Evolutionary conservation across 2,113 vertebrate genomes (phyloP).

Genomic region (Oxygymnocypris stewartii): DNA sequence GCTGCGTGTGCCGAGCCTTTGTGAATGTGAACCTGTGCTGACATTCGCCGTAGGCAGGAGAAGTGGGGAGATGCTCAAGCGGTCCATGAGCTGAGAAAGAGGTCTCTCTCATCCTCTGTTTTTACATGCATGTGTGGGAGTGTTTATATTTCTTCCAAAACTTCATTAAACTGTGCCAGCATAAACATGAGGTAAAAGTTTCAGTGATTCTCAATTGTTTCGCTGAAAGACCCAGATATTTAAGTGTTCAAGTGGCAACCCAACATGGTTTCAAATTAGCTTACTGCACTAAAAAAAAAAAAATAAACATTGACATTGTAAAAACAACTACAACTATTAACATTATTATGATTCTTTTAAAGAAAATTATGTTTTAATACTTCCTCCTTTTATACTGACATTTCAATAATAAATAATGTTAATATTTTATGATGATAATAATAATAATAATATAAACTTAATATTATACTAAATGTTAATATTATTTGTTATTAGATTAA

Average conservation of each 20-base stretch:
- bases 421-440: too few relatives aligned
- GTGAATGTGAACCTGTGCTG: conserved; percentile 27
- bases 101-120: background rate
- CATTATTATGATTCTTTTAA: background rate
- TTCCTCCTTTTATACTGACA: too few relatives aligned
- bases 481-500: too few relatives aligned
- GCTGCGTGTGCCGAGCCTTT: conserved; percentile 2
- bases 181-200: conserved; percentile 13
- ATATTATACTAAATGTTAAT: too few relatives aligned
- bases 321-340: background rate
- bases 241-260: background rate
- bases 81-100: background rate
- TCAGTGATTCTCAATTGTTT: background rate
- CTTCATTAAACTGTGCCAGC: conserved; percentile 8
- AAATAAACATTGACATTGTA: background rate
- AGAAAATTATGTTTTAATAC: too few relatives aligned
- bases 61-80: conserved; percentile 13
- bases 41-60: conserved; percentile 26
- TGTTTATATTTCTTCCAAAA: conserved; percentile 13
- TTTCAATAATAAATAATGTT: too few relatives aligned
- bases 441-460: too few relatives aligned
- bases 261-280: background rate
- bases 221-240: background rate
- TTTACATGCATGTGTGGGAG: conserved; percentile 16
- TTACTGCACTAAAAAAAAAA: background rate